Percentiles rank a stretch among this genome's conserved stretches.
Conservation (phyloP, 2,888 invertebrate species). For the Synanthedon formicaeformis region DNA sequence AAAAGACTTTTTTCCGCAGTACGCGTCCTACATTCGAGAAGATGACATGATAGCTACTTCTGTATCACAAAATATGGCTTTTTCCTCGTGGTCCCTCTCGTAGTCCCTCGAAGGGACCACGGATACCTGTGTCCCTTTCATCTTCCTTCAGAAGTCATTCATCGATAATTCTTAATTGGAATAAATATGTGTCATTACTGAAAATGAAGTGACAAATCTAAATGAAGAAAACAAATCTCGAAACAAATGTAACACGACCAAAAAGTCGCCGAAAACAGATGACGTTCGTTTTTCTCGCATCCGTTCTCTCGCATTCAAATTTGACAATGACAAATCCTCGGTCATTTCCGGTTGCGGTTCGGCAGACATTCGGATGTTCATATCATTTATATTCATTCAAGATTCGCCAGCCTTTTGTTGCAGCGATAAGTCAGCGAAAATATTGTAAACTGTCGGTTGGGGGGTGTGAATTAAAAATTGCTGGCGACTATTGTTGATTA, state of each 20-base stretch:
- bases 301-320: constrained; percentile 61
- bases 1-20: no score
- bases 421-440: constrained; percentile 36
- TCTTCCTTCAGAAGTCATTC: no score
- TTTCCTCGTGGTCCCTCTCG: no score
- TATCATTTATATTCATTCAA: constrained; percentile 63
- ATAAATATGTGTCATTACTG: not conserved
- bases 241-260: constrained; percentile 8
- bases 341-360: constrained; percentile 52
- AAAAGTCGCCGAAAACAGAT: constrained; percentile 37
- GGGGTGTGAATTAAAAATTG: constrained; percentile 34
- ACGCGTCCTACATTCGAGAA: no score
- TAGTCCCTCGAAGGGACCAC: no score
- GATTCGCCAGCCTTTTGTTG: constrained; percentile 39
- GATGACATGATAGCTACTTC: no score
- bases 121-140: no score
- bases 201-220: constrained; percentile 10
- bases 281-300: constrained; percentile 61
- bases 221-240: constrained; percentile 10
- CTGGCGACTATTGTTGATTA: constrained; percentile 9
- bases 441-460: constrained; percentile 19
- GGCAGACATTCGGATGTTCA: constrained; percentile 42
- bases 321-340: constrained; percentile 65
- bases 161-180: no score
- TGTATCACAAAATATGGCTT: no score